These are phyloP conservation scores for Gallinago paraguaiae DNA, from an alignment of 2,113 vertebrate species.

Conservation along the genomic window DNA sequence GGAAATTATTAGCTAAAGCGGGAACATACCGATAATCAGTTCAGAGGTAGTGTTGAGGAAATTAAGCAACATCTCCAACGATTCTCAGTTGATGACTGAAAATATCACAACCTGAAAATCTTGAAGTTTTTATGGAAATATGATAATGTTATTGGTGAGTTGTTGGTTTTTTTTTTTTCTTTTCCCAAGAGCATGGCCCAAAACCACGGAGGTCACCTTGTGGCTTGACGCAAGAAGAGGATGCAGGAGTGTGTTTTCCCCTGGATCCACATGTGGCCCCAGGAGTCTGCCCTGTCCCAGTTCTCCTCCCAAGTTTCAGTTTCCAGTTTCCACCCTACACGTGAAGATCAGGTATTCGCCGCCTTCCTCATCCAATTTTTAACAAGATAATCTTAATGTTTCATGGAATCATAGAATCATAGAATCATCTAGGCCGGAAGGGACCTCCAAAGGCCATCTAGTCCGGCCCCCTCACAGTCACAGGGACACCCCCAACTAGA, in stretches of 20 bases:
- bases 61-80: not conserved
- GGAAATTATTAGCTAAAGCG: not conserved
- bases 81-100: not conserved
- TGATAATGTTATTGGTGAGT: not conserved
- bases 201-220: not conserved
- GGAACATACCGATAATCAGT: not conserved
- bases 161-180: not conserved
- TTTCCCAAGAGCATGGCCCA: not conserved
- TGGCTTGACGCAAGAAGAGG: not conserved
- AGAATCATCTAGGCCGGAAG: no score
- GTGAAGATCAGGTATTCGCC: not conserved
- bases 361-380: not conserved
- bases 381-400: not conserved
- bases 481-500: no score
- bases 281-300: not conserved
- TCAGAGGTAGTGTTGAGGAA: not conserved
- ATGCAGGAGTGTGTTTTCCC: rapidly evolving
- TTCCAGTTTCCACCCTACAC: not conserved
- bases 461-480: no score
- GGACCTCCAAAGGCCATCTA: no score
- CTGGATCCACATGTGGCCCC: not conserved
- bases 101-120: not conserved
- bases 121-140: not conserved
- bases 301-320: not conserved
- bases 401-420: no score